Base-by-base conservation (phyloP, 2,888 invertebrate species). In the Drosophila histrio region DNA sequence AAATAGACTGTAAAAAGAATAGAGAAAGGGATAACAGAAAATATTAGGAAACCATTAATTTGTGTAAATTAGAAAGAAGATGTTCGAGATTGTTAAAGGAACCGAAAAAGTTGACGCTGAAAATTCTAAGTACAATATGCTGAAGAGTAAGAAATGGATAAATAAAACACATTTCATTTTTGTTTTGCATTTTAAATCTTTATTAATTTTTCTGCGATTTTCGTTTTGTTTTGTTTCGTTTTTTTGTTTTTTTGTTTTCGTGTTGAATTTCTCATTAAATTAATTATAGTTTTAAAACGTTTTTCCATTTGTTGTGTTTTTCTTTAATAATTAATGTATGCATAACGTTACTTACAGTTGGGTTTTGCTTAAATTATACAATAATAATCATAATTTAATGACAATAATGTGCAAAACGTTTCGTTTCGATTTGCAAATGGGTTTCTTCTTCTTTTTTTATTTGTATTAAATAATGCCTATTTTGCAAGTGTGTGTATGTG, bases 281-380 rank as follows among this genome's bases (percentile, higher is more conserved):
- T 67, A 71, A 58, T 78, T 66, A 61, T 61, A 68, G 65, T 64
- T 73, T 84, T 84, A 81, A 85, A 81, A 81, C 81, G 41, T 50
- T 61, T 58, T 54, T 50, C 36, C 52, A 24, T 71, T 54, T 59
- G 22, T 53, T 54, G 46, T 61, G 41, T 58, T 53, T 58, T 21
- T 63, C 43, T 60, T 59, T 66, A 78, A 85, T 87, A 78, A 85
- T 85, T 71, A 50, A 52, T 72, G 72, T 87, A 81, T 75, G 79
- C 72, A 82, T 89, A 89, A 89, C 88, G 89, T 87, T 87, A 89
- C 84, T 87, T 89, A 84, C 84, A 84, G 79, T 70, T 87, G 57
- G 19, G 41, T 64, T 53, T 39, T 44, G 74, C 83, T 81, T 84
- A 82, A 82, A 68, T 88, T 81, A 88, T 61, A 78, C 39, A 76